Evolutionary conservation across 1,140 invertebrate species (phyloP), one percentile per base, ranked within the genome.

Genomic region (Philaenus spumarius): DNA sequence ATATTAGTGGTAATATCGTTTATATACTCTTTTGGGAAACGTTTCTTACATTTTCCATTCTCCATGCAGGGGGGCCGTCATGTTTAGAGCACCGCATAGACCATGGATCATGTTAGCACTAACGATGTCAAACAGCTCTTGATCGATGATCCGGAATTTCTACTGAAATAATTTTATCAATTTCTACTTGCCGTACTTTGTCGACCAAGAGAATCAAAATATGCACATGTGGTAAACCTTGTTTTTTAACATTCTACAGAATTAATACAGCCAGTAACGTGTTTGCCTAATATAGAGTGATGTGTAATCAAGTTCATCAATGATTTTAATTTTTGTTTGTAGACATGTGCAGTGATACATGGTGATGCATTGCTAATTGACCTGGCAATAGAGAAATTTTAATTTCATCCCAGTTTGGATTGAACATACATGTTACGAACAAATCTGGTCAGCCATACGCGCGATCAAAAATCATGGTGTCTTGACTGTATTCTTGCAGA

Each of bases 111-210:
- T 78, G 57, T 75, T 71, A 57, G 52, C 72, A 3, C 42, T 72
- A 37, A 78, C 66, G 59, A 72, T 66, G 35, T 73, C 69, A 71
- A 66, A 69, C 35, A 79, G 61, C 22, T 59, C 20, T 61, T 66
- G 72, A 69, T 80, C 72, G 45, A 24, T 64, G 43, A 74, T 80
- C 71, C 35, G 80, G 78, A 59, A 83, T 73, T 73, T 82, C 77
- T 1, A 76, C 78, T 48, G 59, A 76, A 60, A 80, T 76, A 5
- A 79, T 63, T 24, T 68, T 55, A 70, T 80, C 77, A 58, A 79
- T 75, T 62, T 78, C 76, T 14, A 67, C 69, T 71, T 80, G 78
- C 11, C 69, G n/a, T 46, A 71, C 77, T 77, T 66, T 77, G 74
- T 61, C 67, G 75, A 65, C 78, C 72, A 39, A 74, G 64, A 19